Percentiles rank a stretch among this genome's conserved stretches.
Evolutionary conservation across 2,888 invertebrate species (phyloP).

Genomic region (Heliconius ethilla): DNA sequence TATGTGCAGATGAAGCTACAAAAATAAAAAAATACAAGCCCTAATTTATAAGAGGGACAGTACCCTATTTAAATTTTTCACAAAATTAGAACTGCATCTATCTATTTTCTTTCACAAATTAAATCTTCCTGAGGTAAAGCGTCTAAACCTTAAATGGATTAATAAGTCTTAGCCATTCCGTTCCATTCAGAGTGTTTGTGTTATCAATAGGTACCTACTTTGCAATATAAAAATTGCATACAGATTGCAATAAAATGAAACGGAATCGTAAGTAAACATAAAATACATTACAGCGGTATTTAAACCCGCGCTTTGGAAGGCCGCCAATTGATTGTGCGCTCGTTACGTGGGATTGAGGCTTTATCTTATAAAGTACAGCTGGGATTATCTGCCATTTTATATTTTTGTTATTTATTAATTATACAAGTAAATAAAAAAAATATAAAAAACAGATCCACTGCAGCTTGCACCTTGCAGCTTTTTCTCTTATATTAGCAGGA

Average conservation of each 20-base stretch:
- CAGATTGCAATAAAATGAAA: background rate
- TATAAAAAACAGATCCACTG: no score
- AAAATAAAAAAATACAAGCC: no score
- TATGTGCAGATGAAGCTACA: no score
- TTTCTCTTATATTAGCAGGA: no score
- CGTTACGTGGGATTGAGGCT: constrained; percentile 1
- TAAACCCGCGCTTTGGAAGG: background rate
- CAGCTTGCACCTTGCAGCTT: no score
- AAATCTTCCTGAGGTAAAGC: background rate
- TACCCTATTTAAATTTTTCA: no score
- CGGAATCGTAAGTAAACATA: background rate
- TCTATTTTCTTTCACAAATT: background rate
- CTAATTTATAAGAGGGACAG: no score
- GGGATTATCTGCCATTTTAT: background rate
- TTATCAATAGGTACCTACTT: no score
- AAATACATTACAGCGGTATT: background rate
- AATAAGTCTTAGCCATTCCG: background rate
- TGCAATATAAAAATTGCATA: background rate
- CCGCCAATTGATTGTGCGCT: constrained; percentile 13
- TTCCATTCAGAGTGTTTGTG: background rate
- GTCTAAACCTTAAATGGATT: background rate
- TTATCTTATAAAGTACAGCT: constrained; percentile 6
- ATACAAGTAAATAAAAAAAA: no score
- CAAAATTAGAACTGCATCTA: no score
- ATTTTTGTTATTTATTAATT: background rate